Evolutionary conservation across 2,888 invertebrate genomes (phyloP), one percentile per base, ranked within the genome.

Genomic region (Ochropacha duplaris): DNA sequence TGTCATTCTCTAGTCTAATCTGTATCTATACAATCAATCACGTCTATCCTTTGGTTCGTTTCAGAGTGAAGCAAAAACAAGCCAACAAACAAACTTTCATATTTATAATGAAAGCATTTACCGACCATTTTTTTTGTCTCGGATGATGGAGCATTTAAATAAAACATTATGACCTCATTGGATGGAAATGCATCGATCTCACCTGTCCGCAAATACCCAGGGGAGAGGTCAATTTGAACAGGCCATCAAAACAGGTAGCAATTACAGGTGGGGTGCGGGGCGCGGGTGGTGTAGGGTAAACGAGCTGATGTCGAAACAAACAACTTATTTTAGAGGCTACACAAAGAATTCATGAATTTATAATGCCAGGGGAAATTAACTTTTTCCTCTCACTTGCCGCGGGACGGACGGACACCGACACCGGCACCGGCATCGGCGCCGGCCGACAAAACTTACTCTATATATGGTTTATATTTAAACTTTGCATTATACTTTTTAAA

Each of bases 301-400:
- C 74, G 62, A 65, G 66, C 65, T 71, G 55, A 71, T 79, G 81
- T 80, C 80, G 84, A 84, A 87, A 87, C 87, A 89, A 88, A 87
- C 89, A 88, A 86, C 84, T 87, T 89, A 87, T 89, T 85, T 86
- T 77, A 74, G 78, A 71, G 68, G 74, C 62, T 70, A 83, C 87
- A 88, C 87, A 87, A 87, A 88, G 87, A 86, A 83, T 81, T 81
- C 87, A 90, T 90, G 89, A 90, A 90, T 90, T 87, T 88, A 86
- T 89, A 88, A 90, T 90, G 83, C 71, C 69, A 62, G 66, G 80
- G 88, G 87, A 88, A 88, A 88, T 89, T 88, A 88, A 83, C 85
- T 88, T 88, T 89, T 87, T 85, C 83, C 83, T 81, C 73, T 75
- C 69, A 61, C 62, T 69, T 67, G 55, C 51, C 49, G 61, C 54